Evolutionary conservation across 2,888 invertebrate species (phyloP), one percentile per base, ranked within the genome.

Genomic region (Mesodorylaimus sp.): DNA sequence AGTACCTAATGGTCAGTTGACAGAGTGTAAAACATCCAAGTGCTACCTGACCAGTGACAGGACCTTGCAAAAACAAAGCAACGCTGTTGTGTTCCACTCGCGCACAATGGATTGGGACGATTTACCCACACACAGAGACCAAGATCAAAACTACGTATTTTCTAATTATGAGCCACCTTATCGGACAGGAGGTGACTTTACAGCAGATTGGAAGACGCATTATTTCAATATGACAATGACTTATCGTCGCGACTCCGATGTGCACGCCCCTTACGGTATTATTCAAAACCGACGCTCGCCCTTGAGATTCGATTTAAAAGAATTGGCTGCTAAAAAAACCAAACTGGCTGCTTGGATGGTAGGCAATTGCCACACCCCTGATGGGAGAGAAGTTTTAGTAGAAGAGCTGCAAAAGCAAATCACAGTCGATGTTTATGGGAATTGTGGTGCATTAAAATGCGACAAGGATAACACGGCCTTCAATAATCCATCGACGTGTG

Each of bases 401-500:
- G 41, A 32, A 28, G 45, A 29, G 3, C 21, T 50, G 10, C 16
- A 44, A 19, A 5, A 25, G 19, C 29, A 45, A 21, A 36, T 50
- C 24, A 5, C 45, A 3, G 50, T 50, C 2, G 50, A 50, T 44
- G 32, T 50, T 36, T 50, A 50, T 24, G 50, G 50, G 7, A 3
- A 7, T n/a, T 50, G 50, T 25, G 50, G 45, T 2, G n/a, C 28
- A n/a, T 25, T 48, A n/a, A 5, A 46, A 24, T 50, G 50, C 36
- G 32, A 29, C 2, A 26, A 43, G 7, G 3, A n/a, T 24, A 10
- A n/a, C 3, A 3, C n/a, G n/a, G n/a, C n/a, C n/a, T n/a, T n/a
- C n/a, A n/a, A n/a, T n/a, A n/a, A n/a, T n/a, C n/a, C 5, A 10
- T 29, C 29, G 3, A 7, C 3, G n/a, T 64, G 64, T 47, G 57